Evolutionary conservation across 2,797 vertebrate species (phyloP).

Genomic region (Esox masquinongy): DNA sequence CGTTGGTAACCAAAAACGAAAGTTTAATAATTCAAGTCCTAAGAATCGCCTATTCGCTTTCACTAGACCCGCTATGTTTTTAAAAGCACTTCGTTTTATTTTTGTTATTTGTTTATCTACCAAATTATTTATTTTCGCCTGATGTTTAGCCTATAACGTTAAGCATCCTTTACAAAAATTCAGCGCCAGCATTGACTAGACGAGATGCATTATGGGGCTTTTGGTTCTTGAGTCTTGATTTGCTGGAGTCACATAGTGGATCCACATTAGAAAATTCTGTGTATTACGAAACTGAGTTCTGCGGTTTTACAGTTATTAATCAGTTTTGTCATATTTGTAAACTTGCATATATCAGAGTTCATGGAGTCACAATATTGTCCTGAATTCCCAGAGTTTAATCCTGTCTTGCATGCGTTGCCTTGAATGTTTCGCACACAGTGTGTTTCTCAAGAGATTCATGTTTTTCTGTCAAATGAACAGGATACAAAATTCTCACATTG

Average conservation of each 20-base stretch:
- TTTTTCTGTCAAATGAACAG: not conserved
- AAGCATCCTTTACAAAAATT: constrained; percentile 37
- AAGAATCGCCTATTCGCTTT: not conserved
- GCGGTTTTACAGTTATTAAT: not conserved
- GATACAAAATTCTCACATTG: not conserved
- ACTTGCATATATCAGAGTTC: not conserved
- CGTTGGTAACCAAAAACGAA: constrained; percentile 25
- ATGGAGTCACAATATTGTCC: no score
- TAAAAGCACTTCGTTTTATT: not conserved
- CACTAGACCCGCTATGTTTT: not conserved
- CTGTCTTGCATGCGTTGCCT: not conserved
- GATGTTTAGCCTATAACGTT: not conserved
- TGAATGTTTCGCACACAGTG: not conserved
- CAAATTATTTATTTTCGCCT: not conserved
- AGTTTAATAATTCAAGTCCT: constrained; percentile 27
- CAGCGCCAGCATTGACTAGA: constrained; percentile 26
- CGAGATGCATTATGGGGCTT: constrained; percentile 54
- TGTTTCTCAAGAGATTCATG: not conserved
- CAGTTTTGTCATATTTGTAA: not conserved
- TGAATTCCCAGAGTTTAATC: not conserved
- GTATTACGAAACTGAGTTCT: not conserved
- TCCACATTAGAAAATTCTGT: not conserved
- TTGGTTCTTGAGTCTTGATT: constrained; percentile 32
- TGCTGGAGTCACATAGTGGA: not conserved
- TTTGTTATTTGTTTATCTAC: constrained; percentile 9